Conservation (phyloP, 2,888 invertebrate species). For the Leptinotarsa haldemani region DNA sequence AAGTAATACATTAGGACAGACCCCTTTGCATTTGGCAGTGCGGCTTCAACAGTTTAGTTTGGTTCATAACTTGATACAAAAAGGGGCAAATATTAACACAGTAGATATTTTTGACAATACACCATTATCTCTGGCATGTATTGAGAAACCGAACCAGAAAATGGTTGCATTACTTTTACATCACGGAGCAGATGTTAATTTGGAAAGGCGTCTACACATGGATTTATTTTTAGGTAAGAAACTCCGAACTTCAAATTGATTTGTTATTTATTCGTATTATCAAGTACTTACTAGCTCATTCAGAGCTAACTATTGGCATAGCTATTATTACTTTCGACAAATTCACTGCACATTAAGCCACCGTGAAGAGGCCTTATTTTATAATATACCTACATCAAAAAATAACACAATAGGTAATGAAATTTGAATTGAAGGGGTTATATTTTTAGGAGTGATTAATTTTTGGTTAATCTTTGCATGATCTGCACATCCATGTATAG, state of each 20-base stretch:
- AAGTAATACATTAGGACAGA: conserved; percentile 34
- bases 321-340: too few species aligned
- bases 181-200: conserved; percentile 33
- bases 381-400: not conserved
- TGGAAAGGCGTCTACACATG: conserved; percentile 24
- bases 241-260: not conserved
- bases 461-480: too few species aligned
- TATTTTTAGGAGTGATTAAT: too few species aligned
- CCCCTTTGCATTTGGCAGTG: conserved; percentile 47
- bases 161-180: conserved; percentile 34
- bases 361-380: not conserved
- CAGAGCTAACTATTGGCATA: too few species aligned
- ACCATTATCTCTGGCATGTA: conserved; percentile 66
- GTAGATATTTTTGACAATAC: conserved; percentile 67
- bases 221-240: conserved; percentile 41
- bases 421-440: too few species aligned
- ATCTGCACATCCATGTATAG: too few species aligned
- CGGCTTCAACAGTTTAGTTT: conserved; percentile 37
- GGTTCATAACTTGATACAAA: conserved; percentile 39
- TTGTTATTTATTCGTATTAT: too few species aligned
- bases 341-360: too few species aligned
- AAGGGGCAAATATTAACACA: conserved; percentile 57
- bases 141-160: conserved; percentile 62
- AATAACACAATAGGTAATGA: too few species aligned
- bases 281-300: too few species aligned